These are phyloP conservation scores for Octonoba sinensis DNA, from an alignment of 2,888 invertebrate species.

Conservation along the genomic window DNA sequence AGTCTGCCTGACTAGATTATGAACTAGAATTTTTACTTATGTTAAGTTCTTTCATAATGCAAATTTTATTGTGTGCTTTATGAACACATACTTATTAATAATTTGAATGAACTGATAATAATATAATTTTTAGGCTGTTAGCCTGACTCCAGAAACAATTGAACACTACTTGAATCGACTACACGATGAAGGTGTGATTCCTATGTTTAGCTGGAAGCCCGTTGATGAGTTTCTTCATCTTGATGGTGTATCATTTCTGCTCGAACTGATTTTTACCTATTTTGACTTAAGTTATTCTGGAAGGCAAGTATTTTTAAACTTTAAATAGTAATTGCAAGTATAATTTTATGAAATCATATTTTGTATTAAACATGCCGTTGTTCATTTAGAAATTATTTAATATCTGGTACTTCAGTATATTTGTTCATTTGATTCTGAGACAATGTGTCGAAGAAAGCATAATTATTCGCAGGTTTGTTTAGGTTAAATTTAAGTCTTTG, in stretches of 20 bases:
- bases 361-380: not conserved
- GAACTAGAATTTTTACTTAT: too few relatives aligned
- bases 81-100: too few relatives aligned
- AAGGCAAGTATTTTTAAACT: constrained; percentile 70
- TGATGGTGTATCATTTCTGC: constrained; percentile 81
- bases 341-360: not conserved
- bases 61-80: too few relatives aligned
- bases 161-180: constrained; percentile 87
- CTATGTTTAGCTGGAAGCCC: constrained; percentile 82
- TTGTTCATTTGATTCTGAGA: not conserved
- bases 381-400: not conserved
- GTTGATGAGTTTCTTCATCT: constrained; percentile 88
- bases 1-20: too few relatives aligned
- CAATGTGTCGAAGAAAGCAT: too few relatives aligned
- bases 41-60: too few relatives aligned
- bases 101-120: too few relatives aligned
- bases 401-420: not conserved
- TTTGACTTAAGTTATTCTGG: constrained; percentile 94
- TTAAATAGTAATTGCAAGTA: not conserved
- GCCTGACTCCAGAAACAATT: constrained; percentile 82
- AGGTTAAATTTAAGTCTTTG: too few relatives aligned
- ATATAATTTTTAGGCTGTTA: constrained; percentile 72
- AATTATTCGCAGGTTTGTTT: too few relatives aligned
- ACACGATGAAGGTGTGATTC: constrained; percentile 75
- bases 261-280: constrained; percentile 88